Evolutionary conservation across 2,113 vertebrate genomes (phyloP).

Genomic region (Furnarius figulus): DNA sequence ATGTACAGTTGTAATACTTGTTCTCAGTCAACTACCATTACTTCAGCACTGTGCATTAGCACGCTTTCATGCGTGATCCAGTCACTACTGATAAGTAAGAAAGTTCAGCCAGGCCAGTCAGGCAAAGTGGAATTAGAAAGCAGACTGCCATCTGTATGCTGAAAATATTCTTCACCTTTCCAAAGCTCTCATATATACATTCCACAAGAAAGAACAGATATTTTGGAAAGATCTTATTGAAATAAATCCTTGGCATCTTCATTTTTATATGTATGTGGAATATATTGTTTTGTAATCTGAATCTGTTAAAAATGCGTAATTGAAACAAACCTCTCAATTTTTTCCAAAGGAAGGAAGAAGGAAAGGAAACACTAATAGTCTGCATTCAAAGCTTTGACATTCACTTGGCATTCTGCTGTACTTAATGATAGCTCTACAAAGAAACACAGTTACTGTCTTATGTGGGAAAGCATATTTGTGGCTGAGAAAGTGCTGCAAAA

Average conservation of each 20-base stretch:
- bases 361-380: slow-evolving; percentile 48
- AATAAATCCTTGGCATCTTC: slow-evolving; percentile 5
- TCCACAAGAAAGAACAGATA: neutral
- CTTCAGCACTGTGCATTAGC: neutral
- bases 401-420: slow-evolving; percentile 57
- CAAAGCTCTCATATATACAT: neutral
- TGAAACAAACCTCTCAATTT: slow-evolving; percentile 8
- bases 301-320: slow-evolving; percentile 47
- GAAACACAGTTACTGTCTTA: slow-evolving; percentile 52
- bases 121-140: neutral
- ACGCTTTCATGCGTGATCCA: neutral
- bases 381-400: slow-evolving; percentile 58
- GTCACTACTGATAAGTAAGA: neutral
- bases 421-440: slow-evolving; percentile 63
- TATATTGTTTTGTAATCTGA: slow-evolving; percentile 36
- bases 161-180: neutral
- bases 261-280: neutral
- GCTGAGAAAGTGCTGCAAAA: slow-evolving; percentile 63
- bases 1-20: neutral
- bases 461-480: slow-evolving; percentile 67
- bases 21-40: neutral
- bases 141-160: neutral
- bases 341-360: neutral
- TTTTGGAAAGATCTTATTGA: neutral
- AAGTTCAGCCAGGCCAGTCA: neutral